Evolutionary conservation across 1,140 invertebrate species (phyloP).

Genomic region (Drosophila pachea): DNA sequence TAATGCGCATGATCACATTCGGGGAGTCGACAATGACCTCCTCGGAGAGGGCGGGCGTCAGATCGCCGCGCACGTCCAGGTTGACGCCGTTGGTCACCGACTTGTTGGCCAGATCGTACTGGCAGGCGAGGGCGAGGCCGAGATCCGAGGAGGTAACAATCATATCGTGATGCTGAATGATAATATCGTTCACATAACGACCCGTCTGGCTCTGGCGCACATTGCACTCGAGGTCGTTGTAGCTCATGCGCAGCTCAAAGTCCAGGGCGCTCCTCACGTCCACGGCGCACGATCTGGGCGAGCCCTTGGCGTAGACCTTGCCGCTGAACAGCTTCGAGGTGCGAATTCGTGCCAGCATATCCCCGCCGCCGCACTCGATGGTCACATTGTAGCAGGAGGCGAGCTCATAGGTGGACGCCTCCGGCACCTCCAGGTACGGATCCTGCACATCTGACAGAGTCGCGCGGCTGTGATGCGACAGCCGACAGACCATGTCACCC

Average conservation of each 20-base stretch:
- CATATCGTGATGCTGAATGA: conserved; percentile 96
- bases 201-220: conserved; percentile 91
- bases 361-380: conserved; percentile 93
- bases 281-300: conserved; percentile 93
- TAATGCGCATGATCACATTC: conserved; percentile 96
- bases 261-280: conserved; percentile 91
- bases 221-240: conserved; percentile 94
- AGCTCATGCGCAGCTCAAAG: conserved; percentile 93
- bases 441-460: conserved; percentile 94
- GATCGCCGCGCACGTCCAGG: conserved; percentile 90
- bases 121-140: conserved; percentile 93
- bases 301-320: conserved; percentile 95
- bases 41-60: conserved; percentile 84
- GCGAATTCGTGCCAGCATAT: conserved; percentile 95
- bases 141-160: conserved; percentile 96
- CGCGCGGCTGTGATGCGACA: conserved; percentile 93
- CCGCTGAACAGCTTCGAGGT: conserved; percentile 95
- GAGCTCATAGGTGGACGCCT: conserved; percentile 94
- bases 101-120: conserved; percentile 95
- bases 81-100: conserved; percentile 95
- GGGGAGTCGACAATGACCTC: conserved; percentile 85
- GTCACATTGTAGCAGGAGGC: conserved; percentile 96
- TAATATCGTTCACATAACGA: conserved; percentile 92
- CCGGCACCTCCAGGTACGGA: conserved; percentile 92
- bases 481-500: conserved; percentile 93